phyloP scores from a whole-genome alignment of 1,140 invertebrate genomes.

The Pissodes strobi region DNA sequence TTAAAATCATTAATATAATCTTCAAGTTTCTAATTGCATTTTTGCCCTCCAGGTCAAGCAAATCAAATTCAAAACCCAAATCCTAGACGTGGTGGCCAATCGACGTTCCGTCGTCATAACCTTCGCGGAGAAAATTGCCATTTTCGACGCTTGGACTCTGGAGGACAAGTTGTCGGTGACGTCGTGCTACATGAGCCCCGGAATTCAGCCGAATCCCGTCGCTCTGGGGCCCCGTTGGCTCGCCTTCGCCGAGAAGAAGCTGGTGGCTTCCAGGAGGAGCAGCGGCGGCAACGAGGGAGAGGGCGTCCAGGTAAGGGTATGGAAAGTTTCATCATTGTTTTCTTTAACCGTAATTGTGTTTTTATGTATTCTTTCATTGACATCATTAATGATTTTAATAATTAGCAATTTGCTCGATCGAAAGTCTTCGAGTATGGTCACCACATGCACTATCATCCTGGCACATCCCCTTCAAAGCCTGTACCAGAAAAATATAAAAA shows the following conservation, averaged over 20 bases:
- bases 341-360: too few relatives aligned
- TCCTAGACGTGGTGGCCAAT: slow-evolving; percentile 86
- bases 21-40: not conserved
- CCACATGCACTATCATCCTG: too few relatives aligned
- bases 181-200: slow-evolving; percentile 87
- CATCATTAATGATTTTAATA: too few relatives aligned
- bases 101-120: slow-evolving; percentile 81
- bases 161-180: slow-evolving; percentile 86
- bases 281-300: slow-evolving; percentile 81
- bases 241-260: slow-evolving; percentile 83
- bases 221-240: slow-evolving; percentile 84
- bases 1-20: not conserved
- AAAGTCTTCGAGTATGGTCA: too few relatives aligned
- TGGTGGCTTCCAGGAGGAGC: slow-evolving; percentile 80
- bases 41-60: slow-evolving; percentile 67
- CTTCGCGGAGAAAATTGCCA: slow-evolving; percentile 86
- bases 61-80: slow-evolving; percentile 90
- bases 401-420: too few relatives aligned
- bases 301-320: slow-evolving; percentile 53
- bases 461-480: too few relatives aligned
- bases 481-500: too few relatives aligned
- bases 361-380: too few relatives aligned
- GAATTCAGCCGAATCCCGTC: slow-evolving; percentile 85
- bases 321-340: too few relatives aligned
- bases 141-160: slow-evolving; percentile 87